Evolutionary conservation across 2,113 vertebrate genomes (phyloP), one percentile per base, ranked within the genome.

Genomic region (Cercocebus atys): DNA sequence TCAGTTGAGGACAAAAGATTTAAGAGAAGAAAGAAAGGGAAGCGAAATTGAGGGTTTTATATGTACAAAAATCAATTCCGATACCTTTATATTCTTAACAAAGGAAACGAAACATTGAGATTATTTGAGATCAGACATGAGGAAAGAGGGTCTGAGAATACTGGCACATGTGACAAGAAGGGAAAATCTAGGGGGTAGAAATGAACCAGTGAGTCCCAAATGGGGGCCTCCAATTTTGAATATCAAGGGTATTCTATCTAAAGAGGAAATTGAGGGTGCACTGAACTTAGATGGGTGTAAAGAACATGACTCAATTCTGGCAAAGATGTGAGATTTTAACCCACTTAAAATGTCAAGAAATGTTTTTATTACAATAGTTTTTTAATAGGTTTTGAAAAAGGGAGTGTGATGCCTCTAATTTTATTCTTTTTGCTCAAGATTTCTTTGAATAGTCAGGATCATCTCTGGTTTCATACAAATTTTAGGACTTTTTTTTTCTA

Each of bases 281-380:
- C 14, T 47, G 17, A 75, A 73, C 32, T 90, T 79, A 87, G n/a
- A 59, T 55, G 20, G 85, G 10, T 32, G 2, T 70, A 85, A 93
- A 92, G 43, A 93, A 83, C 6, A 45, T 11, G 79, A 45, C 25
- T 81, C 45, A 30, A 75, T 10, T 47, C 40, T 92, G 14, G 45
- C 30, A 90, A 91, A 94, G 32, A 52, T 32, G 25, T 80, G 50
- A 72, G 35, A 52, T 87, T 87, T 96, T 94, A 82, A 93, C 50
- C 3, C 57, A 73, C 3, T 73, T 94, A 94, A 68, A 80, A 70
- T 52, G 6, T 66, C 87, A 70, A 94, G 59, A 94, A 94, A 75
- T 61, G 23, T 78, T 47, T 78, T 78, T 30, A 47, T 47, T 47
- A 47, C 27, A 78, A 78, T 47, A 47, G 43, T 30, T 78, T 47